Evolutionary conservation across 2,888 invertebrate genomes (phyloP).

Genomic region (Malthinus flaveolus): DNA sequence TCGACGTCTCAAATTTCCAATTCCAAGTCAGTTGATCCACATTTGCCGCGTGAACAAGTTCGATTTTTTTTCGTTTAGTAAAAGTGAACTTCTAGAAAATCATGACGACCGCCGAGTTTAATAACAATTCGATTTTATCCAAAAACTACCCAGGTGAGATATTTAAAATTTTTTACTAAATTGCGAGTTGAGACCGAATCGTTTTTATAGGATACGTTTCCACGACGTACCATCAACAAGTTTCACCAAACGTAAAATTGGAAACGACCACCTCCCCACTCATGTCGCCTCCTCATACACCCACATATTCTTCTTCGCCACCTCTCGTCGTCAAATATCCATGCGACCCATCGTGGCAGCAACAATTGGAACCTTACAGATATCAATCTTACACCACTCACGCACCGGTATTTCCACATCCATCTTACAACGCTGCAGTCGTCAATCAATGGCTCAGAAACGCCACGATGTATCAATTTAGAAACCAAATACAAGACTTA

Average conservation of each 20-base stretch:
- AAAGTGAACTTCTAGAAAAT: background rate
- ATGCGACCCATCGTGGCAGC: slow-evolving; percentile 25
- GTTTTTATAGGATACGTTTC: slow-evolving; percentile 24
- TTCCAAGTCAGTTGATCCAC: slow-evolving; percentile 17
- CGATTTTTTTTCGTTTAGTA: background rate
- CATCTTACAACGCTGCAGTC: slow-evolving; percentile 58
- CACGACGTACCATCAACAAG: slow-evolving; percentile 16
- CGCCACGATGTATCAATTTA: slow-evolving; percentile 67
- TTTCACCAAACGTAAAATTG: slow-evolving; percentile 45
- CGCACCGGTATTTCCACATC: slow-evolving; percentile 51
- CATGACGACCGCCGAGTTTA: slow-evolving; percentile 1
- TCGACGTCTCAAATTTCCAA: slow-evolving; percentile 2
- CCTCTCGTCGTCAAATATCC: slow-evolving; percentile 41
- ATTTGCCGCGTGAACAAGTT: background rate
- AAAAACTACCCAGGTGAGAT: background rate
- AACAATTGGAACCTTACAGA: slow-evolving; percentile 44
- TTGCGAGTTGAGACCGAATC: background rate
- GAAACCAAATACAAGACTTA: slow-evolving; percentile 42
- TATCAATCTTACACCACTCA: slow-evolving; percentile 56
- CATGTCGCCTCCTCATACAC: slow-evolving; percentile 74
- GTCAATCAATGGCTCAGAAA: slow-evolving; percentile 77
- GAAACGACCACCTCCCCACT: slow-evolving; percentile 57
- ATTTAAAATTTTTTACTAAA: background rate
- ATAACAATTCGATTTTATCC: background rate
- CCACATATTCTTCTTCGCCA: slow-evolving; percentile 59